Evolutionary conservation across 2,888 invertebrate genomes (phyloP), one percentile per base, ranked within the genome.

Genomic region (Erebia ligea): DNA sequence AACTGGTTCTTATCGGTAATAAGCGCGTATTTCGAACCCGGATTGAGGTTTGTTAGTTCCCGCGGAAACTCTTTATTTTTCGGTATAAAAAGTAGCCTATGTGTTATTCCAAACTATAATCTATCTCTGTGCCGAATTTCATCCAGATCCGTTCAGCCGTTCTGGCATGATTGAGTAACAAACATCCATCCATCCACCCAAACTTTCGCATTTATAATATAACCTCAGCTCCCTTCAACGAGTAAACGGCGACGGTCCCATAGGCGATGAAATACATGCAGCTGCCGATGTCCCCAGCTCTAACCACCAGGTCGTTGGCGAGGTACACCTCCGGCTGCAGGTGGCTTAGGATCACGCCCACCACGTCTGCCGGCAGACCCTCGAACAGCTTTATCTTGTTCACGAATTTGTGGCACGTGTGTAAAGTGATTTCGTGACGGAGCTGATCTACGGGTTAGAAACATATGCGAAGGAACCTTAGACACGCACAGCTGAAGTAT

Each of bases 211-310:
- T 34, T 34, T 34, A 25, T 25, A 25, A 25, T 25, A 25, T 34
- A 45, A 42, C 94, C 89, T 95, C 95, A 77, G 93, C 93, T 34
- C 95, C 95, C 15, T 94, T 94, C 15, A 93, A 85, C 0, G 95
- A 95, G 67, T 93, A 91, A 5, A 95, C 91, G 10, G 94, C 94
- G 0, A 95, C 95, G 0, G 95, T 95, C 13, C 96, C 96, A 56
- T 88, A 90, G 0, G 93, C 92, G 42, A 96, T 87, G 78, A 96
- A 95, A 82, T 94, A 96, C 95, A 96, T 95, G 81, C 94, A 94
- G 72, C 95, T 94, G 0, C 95, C 95, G 17, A 87, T 81, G 13
- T 94, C 92, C 0, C 95, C 95, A 0, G 94, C 94, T 71, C 94
- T 94, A 10, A 95, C 85, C 58, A 96, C 94, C 34, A 94, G 84